Percentiles rank a stretch among this genome's conserved stretches.
Conservation (phyloP, 2,888 invertebrate genomes). For the Kryphioiulus occultus region DNA sequence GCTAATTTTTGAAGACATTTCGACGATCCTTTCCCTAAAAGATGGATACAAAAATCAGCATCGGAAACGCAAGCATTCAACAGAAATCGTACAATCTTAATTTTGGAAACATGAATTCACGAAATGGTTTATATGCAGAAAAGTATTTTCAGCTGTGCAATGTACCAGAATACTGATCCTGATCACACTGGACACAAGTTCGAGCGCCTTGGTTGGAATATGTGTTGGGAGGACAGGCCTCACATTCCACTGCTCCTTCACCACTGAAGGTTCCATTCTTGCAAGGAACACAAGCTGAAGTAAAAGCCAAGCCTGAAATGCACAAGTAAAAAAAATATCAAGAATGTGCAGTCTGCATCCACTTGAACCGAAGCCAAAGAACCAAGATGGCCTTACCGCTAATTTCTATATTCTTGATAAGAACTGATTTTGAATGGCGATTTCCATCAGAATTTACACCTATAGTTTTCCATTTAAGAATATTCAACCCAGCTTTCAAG, state of each 20-base stretch:
- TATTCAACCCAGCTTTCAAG: conserved; percentile 66
- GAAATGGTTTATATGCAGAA: not conserved
- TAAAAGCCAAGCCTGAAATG: conserved; percentile 66
- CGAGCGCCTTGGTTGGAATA: conserved; percentile 64
- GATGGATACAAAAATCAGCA: not conserved
- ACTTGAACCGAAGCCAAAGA: not conserved
- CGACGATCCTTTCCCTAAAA: conserved; percentile 63
- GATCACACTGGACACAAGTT: conserved; percentile 64
- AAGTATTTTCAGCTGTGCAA: not conserved
- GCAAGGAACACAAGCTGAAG: conserved; percentile 65
- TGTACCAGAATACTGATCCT: conserved; percentile 62
- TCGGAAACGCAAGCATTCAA: not conserved
- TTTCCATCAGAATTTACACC: conserved; percentile 59
- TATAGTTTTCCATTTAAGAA: conserved; percentile 67
- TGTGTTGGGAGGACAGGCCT: conserved; percentile 65
- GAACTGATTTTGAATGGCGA: conserved; percentile 62
- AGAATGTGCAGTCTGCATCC: conserved; percentile 58
- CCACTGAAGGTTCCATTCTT: conserved; percentile 64
- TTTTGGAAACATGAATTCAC: too few species aligned
- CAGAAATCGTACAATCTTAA: not conserved
- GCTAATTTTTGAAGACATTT: conserved; percentile 64
- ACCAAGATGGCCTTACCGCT: conserved; percentile 58
- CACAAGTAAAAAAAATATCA: not conserved
- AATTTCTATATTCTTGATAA: conserved; percentile 64
- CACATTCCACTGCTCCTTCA: conserved; percentile 62